Base-by-base conservation (phyloP, 2,888 invertebrate genomes). In the Candidula unifasciata region DNA sequence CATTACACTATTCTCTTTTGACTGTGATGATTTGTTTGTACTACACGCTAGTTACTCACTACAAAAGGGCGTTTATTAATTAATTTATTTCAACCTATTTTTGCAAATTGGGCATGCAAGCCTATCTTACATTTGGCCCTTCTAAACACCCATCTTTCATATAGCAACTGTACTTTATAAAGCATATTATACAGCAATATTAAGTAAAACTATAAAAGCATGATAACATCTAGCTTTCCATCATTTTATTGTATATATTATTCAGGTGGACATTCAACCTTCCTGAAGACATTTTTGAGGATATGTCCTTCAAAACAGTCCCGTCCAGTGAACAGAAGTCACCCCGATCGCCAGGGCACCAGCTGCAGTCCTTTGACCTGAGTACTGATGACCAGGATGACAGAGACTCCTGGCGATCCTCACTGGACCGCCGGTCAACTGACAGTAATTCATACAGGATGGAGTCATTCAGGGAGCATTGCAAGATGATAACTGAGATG, bases 401-500 rank as follows among this genome's bases (percentile, higher is more conserved):
- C 27, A 85, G 74, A 16, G 85, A 85, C 52, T 80, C 83, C n/a
- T 89, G 89, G 88, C 85, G 89, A 81, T 86, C 84, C 16, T 87
- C 90, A 16, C 87, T 90, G 57, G 91, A 92, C 74, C 85, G 91
- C 18, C 85, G 90, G 78, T 90, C 90, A 60, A 90, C 89, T 30
- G 92, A 92, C 82, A 89, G 88, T 80, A 86, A 80, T 57, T 88
- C 89, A 30, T 90, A 89, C 54, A 87, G 87, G 5, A 88, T 88
- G 68, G 82, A 82, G 13, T 94, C 94, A 83, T 92, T 95, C 37
- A 94, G 94, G 89, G 95, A 95, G 73, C 96, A 96, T 89, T 95
- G 95, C 88, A 95, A 94, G 90, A 93, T 95, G 3, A 90, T 96
- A 76, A 95, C 95, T 76, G 94, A 95, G 85, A 94, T 95, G 10